These are phyloP conservation scores for Sitta europaea DNA, from an alignment of 2,113 vertebrate species.

Conservation along the genomic window DNA sequence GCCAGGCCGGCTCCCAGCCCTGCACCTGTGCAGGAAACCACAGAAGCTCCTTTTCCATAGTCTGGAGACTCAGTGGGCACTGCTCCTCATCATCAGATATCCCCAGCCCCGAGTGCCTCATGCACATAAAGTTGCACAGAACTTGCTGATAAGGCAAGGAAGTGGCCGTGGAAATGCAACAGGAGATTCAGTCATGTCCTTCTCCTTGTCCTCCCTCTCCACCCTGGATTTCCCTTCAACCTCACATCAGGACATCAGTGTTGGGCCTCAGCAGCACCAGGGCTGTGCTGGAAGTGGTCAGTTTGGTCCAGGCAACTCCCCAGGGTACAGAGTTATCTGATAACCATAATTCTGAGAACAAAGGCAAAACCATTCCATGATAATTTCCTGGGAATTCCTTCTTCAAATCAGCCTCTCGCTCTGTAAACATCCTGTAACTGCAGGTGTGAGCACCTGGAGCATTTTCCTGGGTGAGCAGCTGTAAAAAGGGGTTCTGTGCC, in stretches of 20 bases:
- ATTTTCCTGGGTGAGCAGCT: background rate
- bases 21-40: background rate
- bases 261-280: background rate
- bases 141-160: background rate
- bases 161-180: rapidly evolving
- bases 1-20: background rate
- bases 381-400: background rate
- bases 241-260: background rate
- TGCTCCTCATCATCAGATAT: background rate
- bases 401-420: background rate
- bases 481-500: background rate
- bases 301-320: background rate
- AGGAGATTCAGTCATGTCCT: background rate
- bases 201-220: background rate
- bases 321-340: background rate
- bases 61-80: background rate
- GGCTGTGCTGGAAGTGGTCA: background rate
- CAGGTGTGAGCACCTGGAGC: background rate
- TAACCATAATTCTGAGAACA: background rate
- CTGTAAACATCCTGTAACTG: background rate
- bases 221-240: background rate
- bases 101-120: background rate
- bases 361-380: background rate
- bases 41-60: background rate
- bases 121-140: background rate